Evolutionary conservation across 2,888 invertebrate genomes (phyloP).

Genomic region (Tenthredo mesomela): DNA sequence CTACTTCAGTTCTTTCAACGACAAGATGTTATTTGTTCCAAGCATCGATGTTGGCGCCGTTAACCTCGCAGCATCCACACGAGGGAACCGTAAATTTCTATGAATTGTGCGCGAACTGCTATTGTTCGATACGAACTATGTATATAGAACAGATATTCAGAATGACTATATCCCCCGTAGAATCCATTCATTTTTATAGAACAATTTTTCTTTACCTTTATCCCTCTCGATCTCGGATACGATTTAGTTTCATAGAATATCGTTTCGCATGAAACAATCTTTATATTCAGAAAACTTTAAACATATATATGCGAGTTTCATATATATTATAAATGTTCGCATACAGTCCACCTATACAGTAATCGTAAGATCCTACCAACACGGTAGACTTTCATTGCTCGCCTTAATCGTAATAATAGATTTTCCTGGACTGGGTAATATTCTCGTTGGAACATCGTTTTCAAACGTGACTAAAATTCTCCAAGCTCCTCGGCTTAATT

Average conservation of each 20-base stretch:
- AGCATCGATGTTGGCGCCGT: constrained; percentile 28
- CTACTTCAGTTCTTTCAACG: constrained; percentile 16
- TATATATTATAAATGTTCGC: not conserved
- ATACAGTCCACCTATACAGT: not conserved
- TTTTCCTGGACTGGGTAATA: not conserved
- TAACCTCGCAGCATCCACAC: constrained; percentile 25
- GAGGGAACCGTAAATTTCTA: constrained; percentile 38
- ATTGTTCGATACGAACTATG: constrained; percentile 11
- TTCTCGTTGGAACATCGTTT: constrained; percentile 2
- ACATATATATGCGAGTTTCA: not conserved
- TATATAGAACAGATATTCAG: constrained; percentile 11
- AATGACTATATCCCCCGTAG: not conserved
- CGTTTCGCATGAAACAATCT: not conserved
- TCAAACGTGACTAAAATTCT: constrained; percentile 31
- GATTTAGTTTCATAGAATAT: not conserved
- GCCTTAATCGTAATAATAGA: not conserved
- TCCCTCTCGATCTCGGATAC: not conserved
- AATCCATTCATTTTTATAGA: constrained; percentile 21
- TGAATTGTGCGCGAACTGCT: constrained; percentile 26
- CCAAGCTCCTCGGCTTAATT: constrained; percentile 11
- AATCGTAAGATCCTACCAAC: constrained; percentile 7
- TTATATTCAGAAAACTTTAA: not conserved
- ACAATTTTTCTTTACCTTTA: not conserved
- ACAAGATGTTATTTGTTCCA: constrained; percentile 32
- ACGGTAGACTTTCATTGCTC: not conserved